Conservation (phyloP, 2,888 invertebrate species). For the Dexiosoma caninum region DNA sequence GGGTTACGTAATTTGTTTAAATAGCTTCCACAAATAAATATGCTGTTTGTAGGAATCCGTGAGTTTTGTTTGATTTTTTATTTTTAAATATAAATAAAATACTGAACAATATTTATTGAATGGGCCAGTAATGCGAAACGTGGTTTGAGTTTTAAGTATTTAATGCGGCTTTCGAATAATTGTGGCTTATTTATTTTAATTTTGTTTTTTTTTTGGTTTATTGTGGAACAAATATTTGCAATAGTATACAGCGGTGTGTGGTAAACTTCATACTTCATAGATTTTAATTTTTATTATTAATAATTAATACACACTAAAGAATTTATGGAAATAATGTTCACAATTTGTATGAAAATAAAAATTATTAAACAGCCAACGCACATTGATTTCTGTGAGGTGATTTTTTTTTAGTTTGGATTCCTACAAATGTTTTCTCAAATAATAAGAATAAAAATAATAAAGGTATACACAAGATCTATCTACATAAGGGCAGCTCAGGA, state of each 20-base stretch:
- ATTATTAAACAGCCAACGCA: too few relatives aligned
- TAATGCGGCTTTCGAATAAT: background rate
- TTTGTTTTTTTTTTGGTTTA: background rate
- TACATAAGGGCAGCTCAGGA: too few relatives aligned
- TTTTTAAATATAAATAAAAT: background rate
- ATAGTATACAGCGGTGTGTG: background rate
- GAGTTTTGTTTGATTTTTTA: background rate
- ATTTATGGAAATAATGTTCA: too few relatives aligned
- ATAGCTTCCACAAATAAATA: slow-evolving; percentile 32
- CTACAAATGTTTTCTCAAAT: too few relatives aligned
- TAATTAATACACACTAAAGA: too few relatives aligned
- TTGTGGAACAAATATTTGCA: background rate
- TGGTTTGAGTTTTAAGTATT: slow-evolving; percentile 13
- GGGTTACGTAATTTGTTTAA: slow-evolving; percentile 47
- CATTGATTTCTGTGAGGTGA: too few relatives aligned
- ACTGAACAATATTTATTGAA: background rate
- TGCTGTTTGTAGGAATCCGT: slow-evolving; percentile 20
- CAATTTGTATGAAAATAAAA: too few relatives aligned
- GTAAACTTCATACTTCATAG: too few relatives aligned
- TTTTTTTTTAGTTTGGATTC: too few relatives aligned
- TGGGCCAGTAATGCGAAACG: background rate
- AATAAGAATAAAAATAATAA: too few relatives aligned
- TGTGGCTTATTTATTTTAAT: background rate
- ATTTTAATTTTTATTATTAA: too few relatives aligned
- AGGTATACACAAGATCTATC: too few relatives aligned